A percentile compares a stretch with the other conserved stretches of the same genome.
Conservation (phyloP, 2,888 invertebrate genomes). For the Thereva nobilitata region DNA sequence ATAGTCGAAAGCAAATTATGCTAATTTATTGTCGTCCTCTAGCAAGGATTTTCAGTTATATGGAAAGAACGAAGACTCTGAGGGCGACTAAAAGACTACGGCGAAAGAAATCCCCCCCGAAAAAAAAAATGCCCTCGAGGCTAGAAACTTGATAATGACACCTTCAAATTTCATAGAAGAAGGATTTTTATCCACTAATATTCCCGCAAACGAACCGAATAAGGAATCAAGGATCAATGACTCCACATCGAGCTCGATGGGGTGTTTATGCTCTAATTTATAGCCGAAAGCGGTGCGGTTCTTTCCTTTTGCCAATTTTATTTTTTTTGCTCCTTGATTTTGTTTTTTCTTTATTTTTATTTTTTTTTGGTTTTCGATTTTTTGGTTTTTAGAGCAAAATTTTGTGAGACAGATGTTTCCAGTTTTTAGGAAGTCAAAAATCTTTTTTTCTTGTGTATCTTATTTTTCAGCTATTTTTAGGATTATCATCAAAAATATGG, state of each 20-base stretch:
- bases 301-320: neutral
- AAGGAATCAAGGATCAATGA: conserved; percentile 20
- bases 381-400: conserved; percentile 12
- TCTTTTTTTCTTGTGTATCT: conserved; percentile 20
- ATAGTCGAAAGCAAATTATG: conserved; percentile 25
- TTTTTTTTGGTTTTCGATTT: neutral
- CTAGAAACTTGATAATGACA: conserved; percentile 28
- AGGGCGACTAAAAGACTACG: neutral
- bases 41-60: conserved; percentile 24
- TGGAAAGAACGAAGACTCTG: neutral
- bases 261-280: conserved; percentile 21
- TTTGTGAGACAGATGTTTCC: conserved; percentile 25
- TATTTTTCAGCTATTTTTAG: neutral
- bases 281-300: conserved; percentile 11
- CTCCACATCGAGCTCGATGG: conserved; percentile 1
- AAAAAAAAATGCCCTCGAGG: conserved; percentile 1
- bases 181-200: neutral
- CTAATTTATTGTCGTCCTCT: conserved; percentile 30
- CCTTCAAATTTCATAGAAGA: conserved; percentile 12
- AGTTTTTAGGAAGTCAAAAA: conserved; percentile 26
- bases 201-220: neutral
- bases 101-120: conserved; percentile 1
- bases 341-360: conserved; percentile 5
- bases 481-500: no score
- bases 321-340: neutral